Evolutionary conservation across 2,888 invertebrate genomes (phyloP).

Genomic region (Andrena chrysosceles): DNA sequence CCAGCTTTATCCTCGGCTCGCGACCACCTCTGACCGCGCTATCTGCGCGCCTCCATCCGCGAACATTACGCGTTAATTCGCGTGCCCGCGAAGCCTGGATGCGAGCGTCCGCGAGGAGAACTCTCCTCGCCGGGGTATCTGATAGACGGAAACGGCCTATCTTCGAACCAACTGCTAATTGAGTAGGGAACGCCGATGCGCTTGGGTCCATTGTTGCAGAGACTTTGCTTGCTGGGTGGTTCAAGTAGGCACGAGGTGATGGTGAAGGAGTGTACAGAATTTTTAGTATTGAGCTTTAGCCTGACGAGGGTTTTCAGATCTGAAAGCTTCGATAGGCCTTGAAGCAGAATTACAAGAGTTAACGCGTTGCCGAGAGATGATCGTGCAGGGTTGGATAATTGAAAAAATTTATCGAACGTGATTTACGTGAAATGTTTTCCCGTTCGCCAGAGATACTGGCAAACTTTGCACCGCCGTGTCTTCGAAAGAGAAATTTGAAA

Average conservation of each 20-base stretch:
- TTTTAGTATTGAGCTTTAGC: too few relatives aligned
- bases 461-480: neutral
- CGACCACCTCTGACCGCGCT: neutral
- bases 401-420: too few relatives aligned
- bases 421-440: neutral
- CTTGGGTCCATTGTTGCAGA: neutral
- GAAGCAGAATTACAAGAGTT: too few relatives aligned
- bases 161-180: neutral
- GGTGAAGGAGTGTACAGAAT: too few relatives aligned
- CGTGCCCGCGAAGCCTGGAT: neutral
- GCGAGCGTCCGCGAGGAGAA: neutral
- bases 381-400: too few relatives aligned
- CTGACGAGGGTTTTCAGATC: too few relatives aligned
- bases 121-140: neutral
- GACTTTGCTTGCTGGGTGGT: constrained; percentile 4
- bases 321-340: too few relatives aligned
- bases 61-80: constrained; percentile 10
- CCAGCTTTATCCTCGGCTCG: constrained; percentile 7
- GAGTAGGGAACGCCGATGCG: constrained; percentile 7
- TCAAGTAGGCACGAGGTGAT: too few relatives aligned
- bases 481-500: neutral
- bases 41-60: neutral
- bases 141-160: constrained; percentile 9
- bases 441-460: too few relatives aligned
- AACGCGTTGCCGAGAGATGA: too few relatives aligned